Percentiles rank a stretch among this genome's conserved stretches.
phyloP scores from a whole-genome alignment of 2,113 vertebrate species.

The Pteruthius melanotis region DNA sequence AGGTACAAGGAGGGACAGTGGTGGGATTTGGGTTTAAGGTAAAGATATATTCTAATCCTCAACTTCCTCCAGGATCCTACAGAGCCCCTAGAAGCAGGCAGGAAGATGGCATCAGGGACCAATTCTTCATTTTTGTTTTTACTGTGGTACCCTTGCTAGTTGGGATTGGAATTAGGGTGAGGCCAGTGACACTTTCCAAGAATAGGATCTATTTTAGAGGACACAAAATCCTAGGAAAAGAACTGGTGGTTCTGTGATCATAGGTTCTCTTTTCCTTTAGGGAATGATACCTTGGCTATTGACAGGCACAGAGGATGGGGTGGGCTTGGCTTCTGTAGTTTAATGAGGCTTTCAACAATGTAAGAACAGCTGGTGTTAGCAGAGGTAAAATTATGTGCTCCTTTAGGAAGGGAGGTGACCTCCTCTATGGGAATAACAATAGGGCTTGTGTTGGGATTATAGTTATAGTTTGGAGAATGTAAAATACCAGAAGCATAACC shows the following conservation, averaged over 20 bases:
- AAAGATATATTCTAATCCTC: background rate
- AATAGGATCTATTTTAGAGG: background rate
- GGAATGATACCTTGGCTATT: background rate
- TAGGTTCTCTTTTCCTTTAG: background rate
- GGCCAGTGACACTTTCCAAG: background rate
- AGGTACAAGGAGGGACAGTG: background rate
- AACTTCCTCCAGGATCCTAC: background rate
- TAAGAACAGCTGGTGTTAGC: background rate
- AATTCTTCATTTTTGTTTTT: background rate
- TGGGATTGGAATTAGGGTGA: background rate
- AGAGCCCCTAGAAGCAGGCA: background rate
- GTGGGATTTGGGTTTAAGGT: background rate
- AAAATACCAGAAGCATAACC: background rate
- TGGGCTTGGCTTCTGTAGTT: background rate
- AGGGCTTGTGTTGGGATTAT: background rate
- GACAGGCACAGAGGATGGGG: background rate
- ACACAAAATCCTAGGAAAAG: background rate
- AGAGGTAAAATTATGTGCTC: background rate
- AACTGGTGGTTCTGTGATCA: background rate
- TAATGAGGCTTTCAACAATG: background rate
- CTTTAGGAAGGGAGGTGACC: background rate
- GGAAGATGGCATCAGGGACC: background rate
- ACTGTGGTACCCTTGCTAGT: background rate
- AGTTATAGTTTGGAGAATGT: background rate
- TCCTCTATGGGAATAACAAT: background rate